phyloP scores from a whole-genome alignment of 2,113 vertebrate genomes.

The Zosterops pallidus region DNA sequence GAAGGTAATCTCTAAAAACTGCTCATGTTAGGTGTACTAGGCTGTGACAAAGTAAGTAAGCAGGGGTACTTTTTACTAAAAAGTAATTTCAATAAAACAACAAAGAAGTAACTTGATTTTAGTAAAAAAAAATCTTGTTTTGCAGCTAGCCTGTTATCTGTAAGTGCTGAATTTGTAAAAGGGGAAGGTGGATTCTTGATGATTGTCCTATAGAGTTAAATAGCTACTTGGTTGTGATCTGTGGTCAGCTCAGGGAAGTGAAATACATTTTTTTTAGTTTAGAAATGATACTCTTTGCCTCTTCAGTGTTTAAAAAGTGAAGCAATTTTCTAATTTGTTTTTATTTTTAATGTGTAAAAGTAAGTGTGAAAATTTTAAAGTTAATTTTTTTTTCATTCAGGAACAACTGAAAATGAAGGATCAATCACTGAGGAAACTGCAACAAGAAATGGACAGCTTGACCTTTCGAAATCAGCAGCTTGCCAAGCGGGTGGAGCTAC shows the following conservation, averaged over 20 bases:
- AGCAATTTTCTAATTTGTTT: background rate
- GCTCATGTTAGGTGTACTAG: background rate
- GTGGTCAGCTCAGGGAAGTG: background rate
- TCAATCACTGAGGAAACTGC: conserved; percentile 91
- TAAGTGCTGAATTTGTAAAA: background rate
- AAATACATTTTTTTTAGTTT: background rate
- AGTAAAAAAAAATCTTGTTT: background rate
- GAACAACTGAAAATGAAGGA: conserved; percentile 97
- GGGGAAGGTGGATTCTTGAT: background rate
- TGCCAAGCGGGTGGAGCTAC: conserved; percentile 93
- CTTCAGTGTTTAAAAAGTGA: background rate
- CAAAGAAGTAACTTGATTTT: background rate
- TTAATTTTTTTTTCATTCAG: conserved; percentile 57
- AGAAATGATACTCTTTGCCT: background rate
- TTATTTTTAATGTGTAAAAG: background rate
- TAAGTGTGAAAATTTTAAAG: background rate
- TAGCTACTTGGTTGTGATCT: background rate
- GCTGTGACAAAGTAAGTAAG: background rate
- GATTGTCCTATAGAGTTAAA: background rate
- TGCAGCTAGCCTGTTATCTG: background rate
- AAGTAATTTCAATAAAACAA: background rate
- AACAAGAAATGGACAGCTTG: conserved; percentile 99
- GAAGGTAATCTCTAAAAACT: conserved; percentile 80
- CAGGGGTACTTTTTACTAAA: background rate
- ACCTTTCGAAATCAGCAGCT: conserved; percentile 96